phyloP scores from a whole-genome alignment of 2,113 vertebrate genomes.

The Mastomys natalensis region DNA sequence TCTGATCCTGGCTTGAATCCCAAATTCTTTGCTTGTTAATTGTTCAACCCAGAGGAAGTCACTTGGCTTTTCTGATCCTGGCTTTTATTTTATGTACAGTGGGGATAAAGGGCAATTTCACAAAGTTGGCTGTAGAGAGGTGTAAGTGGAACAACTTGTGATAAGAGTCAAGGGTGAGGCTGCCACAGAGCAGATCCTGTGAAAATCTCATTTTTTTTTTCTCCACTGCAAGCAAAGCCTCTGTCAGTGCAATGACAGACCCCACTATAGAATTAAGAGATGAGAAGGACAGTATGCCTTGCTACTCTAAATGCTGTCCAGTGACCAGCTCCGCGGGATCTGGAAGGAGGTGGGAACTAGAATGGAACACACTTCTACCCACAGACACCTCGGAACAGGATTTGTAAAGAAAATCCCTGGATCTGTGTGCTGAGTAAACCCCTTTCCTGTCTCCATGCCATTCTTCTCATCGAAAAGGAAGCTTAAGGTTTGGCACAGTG shows the following conservation, averaged over 20 bases:
- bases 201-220: not conserved
- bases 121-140: not conserved
- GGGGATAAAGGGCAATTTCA: no score
- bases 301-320: not conserved
- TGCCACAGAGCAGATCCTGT: fast-evolving
- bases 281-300: not conserved
- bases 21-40: not conserved
- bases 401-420: not conserved
- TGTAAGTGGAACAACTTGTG: not conserved
- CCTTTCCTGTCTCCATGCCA: fast-evolving
- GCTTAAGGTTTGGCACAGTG: not conserved
- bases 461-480: not conserved
- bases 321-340: not conserved
- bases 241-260: not conserved
- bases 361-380: not conserved
- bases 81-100: not conserved
- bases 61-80: not conserved
- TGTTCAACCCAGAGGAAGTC: not conserved
- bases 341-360: not conserved
- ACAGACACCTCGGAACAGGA: not conserved
- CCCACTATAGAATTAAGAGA: not conserved
- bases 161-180: not conserved
- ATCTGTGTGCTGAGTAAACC: not conserved
- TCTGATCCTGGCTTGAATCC: not conserved
- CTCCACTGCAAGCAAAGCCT: not conserved